Evolutionary conservation across 2,797 vertebrate genomes (phyloP), one percentile per base, ranked within the genome.

Genomic region (Cuculus canorus): DNA sequence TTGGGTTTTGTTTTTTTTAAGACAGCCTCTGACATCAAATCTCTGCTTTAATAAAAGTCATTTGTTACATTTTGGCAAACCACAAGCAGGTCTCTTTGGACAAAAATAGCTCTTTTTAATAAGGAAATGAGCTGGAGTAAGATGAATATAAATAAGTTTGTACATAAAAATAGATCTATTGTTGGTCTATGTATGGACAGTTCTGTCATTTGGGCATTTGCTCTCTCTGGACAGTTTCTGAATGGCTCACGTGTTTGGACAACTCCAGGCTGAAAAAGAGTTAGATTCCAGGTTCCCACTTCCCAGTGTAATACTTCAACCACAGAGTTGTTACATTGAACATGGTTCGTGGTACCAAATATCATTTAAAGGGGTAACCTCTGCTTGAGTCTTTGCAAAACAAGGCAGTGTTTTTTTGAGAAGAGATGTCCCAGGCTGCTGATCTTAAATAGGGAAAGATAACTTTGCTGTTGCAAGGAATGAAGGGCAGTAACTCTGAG

Each of bases 51-150:
- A 78, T 79, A 82, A 92, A 13, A 13, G 85, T 87, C 52, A 54
- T 1, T 95, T 95, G 68, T 91, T 94, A 28, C 37, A 48, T 47
- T 64, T 88, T 94, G 94, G 81, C 81, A 95, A 93, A 64, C 11
- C 3, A 87, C 47, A 70, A 37, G n/a, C 52, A 94, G 85, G 72
- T 95, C 57, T 89, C 13, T 92, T 78, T 77, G 45, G 56, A 64
- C n/a, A 84, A 93, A 91, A 88, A 68, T 75, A 85, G 12, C 1
- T 11, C 43, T 47, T 59, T 90, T 52, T 6, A 73, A 32, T 65
- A 64, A 88, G 81, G 76, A 96, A 96, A 54, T 82, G 41, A 88
- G 35, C 23, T 69, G 77, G 92, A 70, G 39, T 64, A 85, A 88
- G 45, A 50, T 56, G 48, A 89, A 33, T 92, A 83, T 69, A 87